Conservation (phyloP, 2,888 invertebrate species). For the Elegia similella region DNA sequence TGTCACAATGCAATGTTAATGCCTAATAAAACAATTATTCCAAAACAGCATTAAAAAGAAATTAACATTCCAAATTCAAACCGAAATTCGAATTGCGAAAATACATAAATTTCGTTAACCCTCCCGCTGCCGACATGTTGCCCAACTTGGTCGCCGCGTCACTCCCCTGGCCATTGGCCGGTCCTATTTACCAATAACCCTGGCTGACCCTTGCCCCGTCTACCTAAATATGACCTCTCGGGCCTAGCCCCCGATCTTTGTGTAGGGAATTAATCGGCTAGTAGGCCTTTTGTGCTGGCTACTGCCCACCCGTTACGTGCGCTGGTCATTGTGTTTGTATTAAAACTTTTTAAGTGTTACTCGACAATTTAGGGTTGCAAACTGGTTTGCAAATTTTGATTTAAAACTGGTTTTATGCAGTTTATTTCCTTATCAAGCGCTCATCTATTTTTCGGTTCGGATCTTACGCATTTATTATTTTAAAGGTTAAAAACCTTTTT, state of each 20-base stretch:
- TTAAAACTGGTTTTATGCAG: slow-evolving; percentile 39
- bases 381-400: slow-evolving; percentile 48
- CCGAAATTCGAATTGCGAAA: slow-evolving; percentile 9
- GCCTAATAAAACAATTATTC: background rate
- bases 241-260: slow-evolving; percentile 71
- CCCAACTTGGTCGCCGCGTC: slow-evolving; percentile 61
- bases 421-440: slow-evolving; percentile 23
- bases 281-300: slow-evolving; percentile 67
- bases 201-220: slow-evolving; percentile 72
- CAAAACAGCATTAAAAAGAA: background rate
- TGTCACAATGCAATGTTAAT: too few relatives aligned
- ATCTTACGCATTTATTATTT: background rate
- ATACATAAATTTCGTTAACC: slow-evolving; percentile 59
- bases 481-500: too few relatives aligned
- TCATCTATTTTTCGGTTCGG: slow-evolving; percentile 1
- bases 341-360: slow-evolving; percentile 71
- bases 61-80: slow-evolving; percentile 20
- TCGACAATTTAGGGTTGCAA: slow-evolving; percentile 46
- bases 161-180: slow-evolving; percentile 65
- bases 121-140: slow-evolving; percentile 65
- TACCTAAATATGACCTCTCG: slow-evolving; percentile 79
- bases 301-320: slow-evolving; percentile 60
- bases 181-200: slow-evolving; percentile 72
- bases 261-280: slow-evolving; percentile 74
- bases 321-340: slow-evolving; percentile 67